A percentile compares a stretch with the other conserved stretches of the same genome.
These are phyloP conservation scores for Hedya salicella DNA, from an alignment of 2,888 invertebrate species.

Conservation along the genomic window DNA sequence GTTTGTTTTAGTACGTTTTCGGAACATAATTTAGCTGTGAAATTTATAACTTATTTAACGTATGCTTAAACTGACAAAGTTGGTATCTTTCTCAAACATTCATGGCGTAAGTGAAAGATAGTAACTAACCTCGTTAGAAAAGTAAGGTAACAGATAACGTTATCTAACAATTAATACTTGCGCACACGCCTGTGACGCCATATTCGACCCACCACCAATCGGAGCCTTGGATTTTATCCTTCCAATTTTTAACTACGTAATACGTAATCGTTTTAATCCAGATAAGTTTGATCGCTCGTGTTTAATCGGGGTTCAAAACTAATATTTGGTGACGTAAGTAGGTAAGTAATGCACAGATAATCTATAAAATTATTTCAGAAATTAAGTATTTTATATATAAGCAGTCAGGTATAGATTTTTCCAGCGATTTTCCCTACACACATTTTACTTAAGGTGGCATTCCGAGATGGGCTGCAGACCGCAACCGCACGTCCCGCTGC, in stretches of 20 bases:
- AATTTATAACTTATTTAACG: not conserved
- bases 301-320: not conserved
- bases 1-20: too few relatives aligned
- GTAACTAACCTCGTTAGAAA: conserved; percentile 19
- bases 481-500: too few relatives aligned
- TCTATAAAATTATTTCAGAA: too few relatives aligned
- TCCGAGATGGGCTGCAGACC: too few relatives aligned
- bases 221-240: conserved; percentile 6
- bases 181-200: conserved; percentile 36
- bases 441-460: too few relatives aligned
- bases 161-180: conserved; percentile 40
- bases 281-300: conserved; percentile 5
- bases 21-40: too few relatives aligned
- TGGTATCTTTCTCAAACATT: conserved; percentile 1
- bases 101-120: not conserved
- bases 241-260: conserved; percentile 21
- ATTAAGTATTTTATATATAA: too few relatives aligned
- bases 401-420: too few relatives aligned
- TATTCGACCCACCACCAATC: conserved; percentile 24
- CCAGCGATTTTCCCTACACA: too few relatives aligned
- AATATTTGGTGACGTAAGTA: too few relatives aligned
- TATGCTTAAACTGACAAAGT: not conserved
- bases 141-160: conserved; percentile 36
- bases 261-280: conserved; percentile 10
- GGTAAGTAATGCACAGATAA: too few relatives aligned